These are phyloP conservation scores for Tragulus kanchil DNA, from an alignment of 2,113 vertebrate genomes.

Conservation along the genomic window DNA sequence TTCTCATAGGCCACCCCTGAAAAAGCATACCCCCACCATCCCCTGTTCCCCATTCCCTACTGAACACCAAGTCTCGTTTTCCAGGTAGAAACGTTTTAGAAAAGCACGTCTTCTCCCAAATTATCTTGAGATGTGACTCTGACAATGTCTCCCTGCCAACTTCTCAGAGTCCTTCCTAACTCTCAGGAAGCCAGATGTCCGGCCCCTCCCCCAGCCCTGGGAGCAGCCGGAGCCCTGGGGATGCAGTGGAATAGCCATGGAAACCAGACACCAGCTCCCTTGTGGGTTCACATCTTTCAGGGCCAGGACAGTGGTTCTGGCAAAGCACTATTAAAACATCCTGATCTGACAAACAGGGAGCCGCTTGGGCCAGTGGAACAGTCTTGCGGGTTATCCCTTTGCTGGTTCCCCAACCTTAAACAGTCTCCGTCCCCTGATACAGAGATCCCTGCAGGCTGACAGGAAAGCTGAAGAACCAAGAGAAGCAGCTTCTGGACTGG, in stretches of 20 bases:
- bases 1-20: background rate
- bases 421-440: background rate
- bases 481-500: background rate
- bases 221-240: background rate
- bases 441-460: background rate
- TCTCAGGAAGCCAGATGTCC: constrained; percentile 43
- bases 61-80: background rate
- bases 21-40: background rate
- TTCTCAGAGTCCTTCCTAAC: constrained; percentile 9
- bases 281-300: background rate
- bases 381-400: background rate
- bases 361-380: background rate
- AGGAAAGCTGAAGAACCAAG: background rate
- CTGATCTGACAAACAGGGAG: background rate
- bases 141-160: background rate
- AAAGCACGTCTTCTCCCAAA: constrained; percentile 44
- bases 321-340: background rate
- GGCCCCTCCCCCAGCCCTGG: background rate
- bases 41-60: background rate
- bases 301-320: background rate
- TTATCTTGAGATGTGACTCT: constrained; percentile 58
- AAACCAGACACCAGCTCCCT: background rate
- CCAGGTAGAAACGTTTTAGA: background rate
- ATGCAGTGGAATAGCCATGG: background rate
- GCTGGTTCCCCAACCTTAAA: background rate